phyloP scores from a whole-genome alignment of 2,113 vertebrate species.

The Percopsis transmontana region DNA sequence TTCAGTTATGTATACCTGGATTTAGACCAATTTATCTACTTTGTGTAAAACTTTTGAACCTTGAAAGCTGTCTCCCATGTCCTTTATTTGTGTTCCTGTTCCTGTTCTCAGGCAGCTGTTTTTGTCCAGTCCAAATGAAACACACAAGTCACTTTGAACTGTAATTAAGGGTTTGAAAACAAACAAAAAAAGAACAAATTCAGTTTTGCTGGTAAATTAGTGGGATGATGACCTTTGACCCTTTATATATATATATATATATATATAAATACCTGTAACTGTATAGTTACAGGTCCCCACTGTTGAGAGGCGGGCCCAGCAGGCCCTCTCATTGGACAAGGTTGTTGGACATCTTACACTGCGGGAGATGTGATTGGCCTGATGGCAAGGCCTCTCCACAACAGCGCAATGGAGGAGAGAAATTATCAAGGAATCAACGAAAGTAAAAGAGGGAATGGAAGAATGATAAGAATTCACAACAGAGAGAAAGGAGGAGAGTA shows the following conservation, averaged over 20 bases:
- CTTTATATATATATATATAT: too few species aligned
- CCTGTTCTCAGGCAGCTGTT: too few species aligned
- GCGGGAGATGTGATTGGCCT: constrained; percentile 36
- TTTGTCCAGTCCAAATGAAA: not conserved
- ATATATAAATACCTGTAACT: too few species aligned
- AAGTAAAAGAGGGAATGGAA: not conserved
- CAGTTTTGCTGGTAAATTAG: constrained; percentile 20
- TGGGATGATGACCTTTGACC: constrained; percentile 43
- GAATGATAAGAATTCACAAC: not conserved
- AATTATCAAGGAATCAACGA: constrained; percentile 26
- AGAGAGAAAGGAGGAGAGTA: constrained; percentile 21
- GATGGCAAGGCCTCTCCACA: constrained; percentile 17
- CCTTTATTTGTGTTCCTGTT: too few species aligned
- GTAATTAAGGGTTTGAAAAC: not conserved
- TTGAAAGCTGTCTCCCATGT: too few species aligned
- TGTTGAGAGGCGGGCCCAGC: constrained; percentile 15
- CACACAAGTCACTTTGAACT: not conserved
- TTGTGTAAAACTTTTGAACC: too few species aligned
- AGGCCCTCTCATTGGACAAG: constrained; percentile 54
- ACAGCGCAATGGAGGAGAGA: constrained; percentile 43
- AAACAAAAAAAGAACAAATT: constrained; percentile 10
- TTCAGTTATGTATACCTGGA: too few species aligned
- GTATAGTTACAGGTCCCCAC: not conserved
- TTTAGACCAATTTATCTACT: too few species aligned
- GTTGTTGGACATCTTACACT: constrained; percentile 40